phyloP scores from a whole-genome alignment of 2,888 invertebrate species.

The Acanthacorydalis orientalis region DNA sequence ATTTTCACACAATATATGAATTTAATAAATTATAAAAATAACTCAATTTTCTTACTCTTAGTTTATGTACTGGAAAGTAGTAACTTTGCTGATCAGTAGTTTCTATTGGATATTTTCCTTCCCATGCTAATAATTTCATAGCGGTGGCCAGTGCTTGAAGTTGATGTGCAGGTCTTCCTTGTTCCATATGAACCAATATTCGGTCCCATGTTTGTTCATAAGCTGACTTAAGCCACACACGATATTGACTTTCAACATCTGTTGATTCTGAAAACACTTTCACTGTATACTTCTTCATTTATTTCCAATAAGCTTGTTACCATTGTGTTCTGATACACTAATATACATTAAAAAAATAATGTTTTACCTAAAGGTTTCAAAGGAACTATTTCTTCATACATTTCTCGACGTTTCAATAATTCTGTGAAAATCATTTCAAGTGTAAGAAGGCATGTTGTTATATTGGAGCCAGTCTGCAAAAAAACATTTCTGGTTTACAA shows the following conservation, averaged over 20 bases:
- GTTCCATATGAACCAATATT: constrained; percentile 36
- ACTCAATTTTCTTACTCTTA: constrained; percentile 32
- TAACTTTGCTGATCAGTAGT: constrained; percentile 29
- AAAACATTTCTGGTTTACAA: neutral
- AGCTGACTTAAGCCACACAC: constrained; percentile 48
- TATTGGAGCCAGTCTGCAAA: constrained; percentile 20
- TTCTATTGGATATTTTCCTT: constrained; percentile 51
- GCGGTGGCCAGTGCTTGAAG: constrained; percentile 44
- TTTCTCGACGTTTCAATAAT: constrained; percentile 45
- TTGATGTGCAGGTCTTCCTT: constrained; percentile 13
- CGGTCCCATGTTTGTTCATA: constrained; percentile 48
- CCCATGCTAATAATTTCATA: constrained; percentile 54
- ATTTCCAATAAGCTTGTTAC: too few species aligned
- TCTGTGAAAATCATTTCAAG: constrained; percentile 55
- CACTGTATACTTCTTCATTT: neutral
- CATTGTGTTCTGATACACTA: neutral
- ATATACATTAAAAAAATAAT: constrained; percentile 7
- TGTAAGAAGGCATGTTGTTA: constrained; percentile 43
- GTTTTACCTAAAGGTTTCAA: constrained; percentile 36
- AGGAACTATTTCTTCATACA: constrained; percentile 41
- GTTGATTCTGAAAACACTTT: constrained; percentile 3
- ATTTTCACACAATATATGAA: neutral
- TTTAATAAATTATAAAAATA: neutral
- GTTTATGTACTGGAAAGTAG: constrained; percentile 46
- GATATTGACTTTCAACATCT: constrained; percentile 40